Conservation (phyloP, 2,113 vertebrate genomes). For the Indri indri region DNA sequence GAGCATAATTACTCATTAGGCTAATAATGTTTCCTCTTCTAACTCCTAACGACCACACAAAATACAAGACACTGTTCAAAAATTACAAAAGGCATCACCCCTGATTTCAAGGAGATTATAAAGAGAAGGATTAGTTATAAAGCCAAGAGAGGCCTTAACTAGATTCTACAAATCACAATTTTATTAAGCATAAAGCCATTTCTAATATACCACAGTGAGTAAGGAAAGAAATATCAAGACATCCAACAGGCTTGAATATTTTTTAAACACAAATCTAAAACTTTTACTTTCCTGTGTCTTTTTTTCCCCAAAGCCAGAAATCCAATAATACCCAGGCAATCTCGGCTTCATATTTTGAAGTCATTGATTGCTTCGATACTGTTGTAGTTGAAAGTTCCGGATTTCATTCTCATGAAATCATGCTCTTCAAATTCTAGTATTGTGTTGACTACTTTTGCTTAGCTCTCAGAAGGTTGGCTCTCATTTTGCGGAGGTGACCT, state of each 20-base stretch:
- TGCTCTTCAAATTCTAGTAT: constrained; percentile 60
- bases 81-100: constrained; percentile 48
- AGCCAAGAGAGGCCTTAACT: constrained; percentile 60
- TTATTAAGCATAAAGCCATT: constrained; percentile 58
- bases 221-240: neutral
- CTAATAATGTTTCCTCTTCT: constrained; percentile 42
- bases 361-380: constrained; percentile 43
- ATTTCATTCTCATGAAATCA: constrained; percentile 58
- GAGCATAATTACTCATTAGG: constrained; percentile 39
- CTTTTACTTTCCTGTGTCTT: constrained; percentile 59
- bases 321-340: constrained; percentile 52
- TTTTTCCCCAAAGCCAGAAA: constrained; percentile 61
- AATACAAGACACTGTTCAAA: constrained; percentile 35
- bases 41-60: constrained; percentile 23
- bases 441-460: constrained; percentile 47
- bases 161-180: constrained; percentile 54
- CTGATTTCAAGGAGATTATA: constrained; percentile 53
- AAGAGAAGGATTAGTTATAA: constrained; percentile 46
- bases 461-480: constrained; percentile 61
- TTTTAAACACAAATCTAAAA: constrained; percentile 69
- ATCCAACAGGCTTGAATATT: constrained; percentile 50
- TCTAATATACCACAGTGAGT: constrained; percentile 52
- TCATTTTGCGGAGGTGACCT: constrained; percentile 63
- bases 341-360: constrained; percentile 53
- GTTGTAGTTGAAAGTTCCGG: constrained; percentile 50